Conservation (phyloP, 37 sponge, comb jelly and placozoan species). For the Haliclona indistincta region DNA sequence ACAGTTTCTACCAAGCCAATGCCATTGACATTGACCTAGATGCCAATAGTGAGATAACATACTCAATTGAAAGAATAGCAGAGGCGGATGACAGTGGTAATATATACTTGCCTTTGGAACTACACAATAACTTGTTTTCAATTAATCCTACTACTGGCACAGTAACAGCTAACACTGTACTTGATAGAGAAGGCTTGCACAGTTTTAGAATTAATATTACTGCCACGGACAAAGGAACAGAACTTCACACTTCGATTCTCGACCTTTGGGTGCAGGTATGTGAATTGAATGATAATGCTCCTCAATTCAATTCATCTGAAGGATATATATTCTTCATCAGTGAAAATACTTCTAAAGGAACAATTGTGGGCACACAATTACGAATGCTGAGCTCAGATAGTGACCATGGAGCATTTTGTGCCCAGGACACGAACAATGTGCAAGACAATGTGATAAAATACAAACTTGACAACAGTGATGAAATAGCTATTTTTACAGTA, state of each 20-base stretch:
- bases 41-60: slow-evolving; percentile 51
- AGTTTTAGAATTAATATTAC: slow-evolving; percentile 15
- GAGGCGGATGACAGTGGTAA: slow-evolving; percentile 30
- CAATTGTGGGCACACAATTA: slow-evolving; percentile 31
- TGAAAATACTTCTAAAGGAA: slow-evolving; percentile 33
- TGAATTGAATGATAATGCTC: slow-evolving; percentile 76
- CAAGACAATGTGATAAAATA: slow-evolving; percentile 33
- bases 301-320: slow-evolving; percentile 31
- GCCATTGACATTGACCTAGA: slow-evolving; percentile 64
- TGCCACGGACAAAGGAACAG: slow-evolving; percentile 25
- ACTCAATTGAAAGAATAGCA: neutral
- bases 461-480: slow-evolving; percentile 7
- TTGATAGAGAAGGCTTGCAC: slow-evolving; percentile 50
- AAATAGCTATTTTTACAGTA: slow-evolving; percentile 27
- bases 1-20: slow-evolving; percentile 5
- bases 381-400: slow-evolving; percentile 23
- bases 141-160: slow-evolving; percentile 47
- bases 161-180: neutral
- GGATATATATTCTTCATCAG: neutral
- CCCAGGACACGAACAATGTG: slow-evolving; percentile 9
- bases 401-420: slow-evolving; percentile 61
- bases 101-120: no score
- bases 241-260: neutral
- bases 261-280: slow-evolving; percentile 27
- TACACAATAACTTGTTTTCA: no score